Evolutionary conservation across 1,140 invertebrate genomes (phyloP), one percentile per base, ranked within the genome.

Genomic region (Laupala kohalensis): DNA sequence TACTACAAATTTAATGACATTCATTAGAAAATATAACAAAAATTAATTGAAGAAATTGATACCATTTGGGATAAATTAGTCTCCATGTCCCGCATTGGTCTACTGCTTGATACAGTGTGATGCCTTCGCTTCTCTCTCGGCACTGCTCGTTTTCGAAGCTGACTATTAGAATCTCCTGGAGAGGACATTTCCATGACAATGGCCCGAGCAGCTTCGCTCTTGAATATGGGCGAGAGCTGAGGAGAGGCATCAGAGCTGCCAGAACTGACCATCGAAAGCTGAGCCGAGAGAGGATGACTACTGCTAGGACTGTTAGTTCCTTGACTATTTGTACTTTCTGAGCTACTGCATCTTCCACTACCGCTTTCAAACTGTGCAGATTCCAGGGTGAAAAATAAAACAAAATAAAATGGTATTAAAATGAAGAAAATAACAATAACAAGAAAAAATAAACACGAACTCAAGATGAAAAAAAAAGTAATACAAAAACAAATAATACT

Each of bases 71-170:
- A 77, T 71, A 80, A 77, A 30, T 78, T 74, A 70, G 81, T 77
- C 72, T 81, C 79, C 66, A 80, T 74, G 73, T 79, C 80, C 75
- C 78, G 78, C 64, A 83, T 74, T 5, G 85, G 86, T 75, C 85
- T 80, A 77, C 85, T 87, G 78, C 86, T 87, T 12, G 93, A 93
- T 6, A 95, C 92, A 0, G 94, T 96, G 78, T 94, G 89, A 80
- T 94, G 93, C 69, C 94, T 83, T 64, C 93, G 82, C 79, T 92
- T 93, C 76, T 93, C 90, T 73, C 88, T 88, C 0, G 91, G 91
- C 5, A 92, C 86, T 26, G 87, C 84, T 64, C 91, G 80, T 68
- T 86, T 80, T 74, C 77, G 81, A 70, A 73, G 53, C 65, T 77
- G 74, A 73, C 71, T 73, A 25, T 72, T 71, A 23, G 74, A 70